These are phyloP conservation scores for Neolamprologus devosi DNA, from an alignment of 2,113 vertebrate genomes.

Conservation along the genomic window DNA sequence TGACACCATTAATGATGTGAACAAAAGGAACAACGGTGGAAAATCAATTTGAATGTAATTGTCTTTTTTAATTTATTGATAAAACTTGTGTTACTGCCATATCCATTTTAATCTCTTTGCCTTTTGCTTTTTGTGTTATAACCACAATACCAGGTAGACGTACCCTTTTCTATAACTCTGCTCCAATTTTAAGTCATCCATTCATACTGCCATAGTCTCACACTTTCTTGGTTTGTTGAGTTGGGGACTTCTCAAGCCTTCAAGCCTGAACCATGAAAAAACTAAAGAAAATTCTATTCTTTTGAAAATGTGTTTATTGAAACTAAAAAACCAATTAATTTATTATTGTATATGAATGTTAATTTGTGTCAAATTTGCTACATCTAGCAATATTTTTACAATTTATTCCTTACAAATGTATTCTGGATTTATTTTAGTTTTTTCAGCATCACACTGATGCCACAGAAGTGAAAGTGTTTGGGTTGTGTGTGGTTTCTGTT, in stretches of 20 bases:
- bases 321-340: rapidly evolving
- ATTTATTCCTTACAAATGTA: not conserved
- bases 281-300: rapidly evolving
- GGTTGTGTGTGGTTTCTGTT: not conserved
- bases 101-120: not conserved
- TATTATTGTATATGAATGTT: not conserved
- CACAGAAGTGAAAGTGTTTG: not conserved
- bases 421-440: not conserved
- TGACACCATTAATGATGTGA: not conserved
- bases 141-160: not conserved
- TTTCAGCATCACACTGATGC: not conserved
- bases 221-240: not conserved
- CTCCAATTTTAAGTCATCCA: not conserved
- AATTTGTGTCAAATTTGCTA: not conserved
- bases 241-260: not conserved
- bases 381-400: not conserved
- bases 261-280: not conserved
- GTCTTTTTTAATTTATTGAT: not conserved
- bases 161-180: not conserved
- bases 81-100: rapidly evolving
- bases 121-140: not conserved
- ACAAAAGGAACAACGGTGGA: not conserved
- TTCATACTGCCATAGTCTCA: not conserved
- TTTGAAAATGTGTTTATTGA: not conserved
- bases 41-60: not conserved